Percentiles rank a stretch among this genome's conserved stretches.
phyloP scores from a whole-genome alignment of 2,888 invertebrate genomes.

The Acanthoscelides obtectus region DNA sequence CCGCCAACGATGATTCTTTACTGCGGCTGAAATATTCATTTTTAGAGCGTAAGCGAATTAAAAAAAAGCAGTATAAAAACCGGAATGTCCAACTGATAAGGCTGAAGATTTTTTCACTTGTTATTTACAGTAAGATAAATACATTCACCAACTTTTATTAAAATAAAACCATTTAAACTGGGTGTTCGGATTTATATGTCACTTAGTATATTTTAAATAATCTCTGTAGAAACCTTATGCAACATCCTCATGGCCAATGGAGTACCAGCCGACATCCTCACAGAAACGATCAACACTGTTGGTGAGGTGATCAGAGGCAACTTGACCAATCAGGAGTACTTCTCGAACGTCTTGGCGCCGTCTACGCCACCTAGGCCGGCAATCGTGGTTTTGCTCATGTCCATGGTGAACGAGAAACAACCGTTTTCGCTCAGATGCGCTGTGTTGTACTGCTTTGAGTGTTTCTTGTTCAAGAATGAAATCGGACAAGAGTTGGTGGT shows the following conservation, averaged over 20 bases:
- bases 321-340: conserved; percentile 83
- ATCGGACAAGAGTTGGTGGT: conserved; percentile 83
- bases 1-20: too few species aligned
- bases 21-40: too few species aligned
- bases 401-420: conserved; percentile 98
- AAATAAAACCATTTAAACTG: too few species aligned
- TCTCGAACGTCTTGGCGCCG: conserved; percentile 86
- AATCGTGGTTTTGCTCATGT: conserved; percentile 91
- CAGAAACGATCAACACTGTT: conserved; percentile 93
- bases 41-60: too few species aligned
- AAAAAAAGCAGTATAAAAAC: too few species aligned
- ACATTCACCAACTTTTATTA: too few species aligned
- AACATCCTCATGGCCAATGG: conserved; percentile 93
- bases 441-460: conserved; percentile 95
- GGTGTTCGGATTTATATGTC: too few species aligned
- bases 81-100: too few species aligned
- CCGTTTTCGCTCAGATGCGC: conserved; percentile 84
- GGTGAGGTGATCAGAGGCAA: conserved; percentile 89
- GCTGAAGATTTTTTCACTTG: too few species aligned
- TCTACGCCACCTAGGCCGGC: conserved; percentile 91
- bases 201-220: too few species aligned
- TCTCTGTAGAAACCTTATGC: conserved; percentile 67
- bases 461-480: conserved; percentile 91
- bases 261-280: conserved; percentile 92
- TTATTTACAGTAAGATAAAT: too few species aligned